A percentile compares a stretch with the other conserved stretches of the same genome.
These are phyloP conservation scores for Micropterix aruncella DNA, from an alignment of 2,888 invertebrate genomes.

Conservation along the genomic window DNA sequence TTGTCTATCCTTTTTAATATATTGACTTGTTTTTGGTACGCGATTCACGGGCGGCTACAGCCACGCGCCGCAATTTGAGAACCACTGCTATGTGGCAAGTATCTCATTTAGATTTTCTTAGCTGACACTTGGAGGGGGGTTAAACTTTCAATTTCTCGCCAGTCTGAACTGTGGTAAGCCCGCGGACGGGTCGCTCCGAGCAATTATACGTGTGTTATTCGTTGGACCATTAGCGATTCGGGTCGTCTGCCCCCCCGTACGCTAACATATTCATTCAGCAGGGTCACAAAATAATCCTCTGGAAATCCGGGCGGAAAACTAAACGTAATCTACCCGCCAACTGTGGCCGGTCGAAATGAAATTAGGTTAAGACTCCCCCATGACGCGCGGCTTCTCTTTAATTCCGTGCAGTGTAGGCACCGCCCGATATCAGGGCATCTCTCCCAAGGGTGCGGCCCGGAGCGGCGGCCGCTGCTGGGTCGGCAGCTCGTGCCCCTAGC, in stretches of 20 bases:
- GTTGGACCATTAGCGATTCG: not conserved
- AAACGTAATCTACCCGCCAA: not conserved
- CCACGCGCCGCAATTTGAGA: too few species aligned
- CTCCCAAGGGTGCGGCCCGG: not conserved
- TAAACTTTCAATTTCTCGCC: too few species aligned
- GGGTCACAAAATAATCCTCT: not conserved
- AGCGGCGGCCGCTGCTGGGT: not conserved
- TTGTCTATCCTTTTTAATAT: too few species aligned
- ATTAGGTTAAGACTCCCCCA: not conserved
- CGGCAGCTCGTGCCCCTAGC: not conserved
- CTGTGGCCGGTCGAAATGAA: not conserved
- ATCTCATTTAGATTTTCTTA: too few species aligned
- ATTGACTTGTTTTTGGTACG: too few species aligned
- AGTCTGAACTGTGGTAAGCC: too few species aligned
- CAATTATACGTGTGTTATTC: not conserved
- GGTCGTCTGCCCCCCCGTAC: not conserved
- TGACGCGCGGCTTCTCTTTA: not conserved
- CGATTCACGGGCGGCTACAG: too few species aligned
- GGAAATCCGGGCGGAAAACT: not conserved
- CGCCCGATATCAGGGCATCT: not conserved
- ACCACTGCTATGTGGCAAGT: too few species aligned
- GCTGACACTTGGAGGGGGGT: too few species aligned
- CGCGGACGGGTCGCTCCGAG: not conserved
- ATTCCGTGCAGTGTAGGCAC: not conserved
- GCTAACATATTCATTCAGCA: not conserved